These are phyloP conservation scores for Idaea aversata DNA, from an alignment of 2,888 invertebrate species.

Conservation along the genomic window DNA sequence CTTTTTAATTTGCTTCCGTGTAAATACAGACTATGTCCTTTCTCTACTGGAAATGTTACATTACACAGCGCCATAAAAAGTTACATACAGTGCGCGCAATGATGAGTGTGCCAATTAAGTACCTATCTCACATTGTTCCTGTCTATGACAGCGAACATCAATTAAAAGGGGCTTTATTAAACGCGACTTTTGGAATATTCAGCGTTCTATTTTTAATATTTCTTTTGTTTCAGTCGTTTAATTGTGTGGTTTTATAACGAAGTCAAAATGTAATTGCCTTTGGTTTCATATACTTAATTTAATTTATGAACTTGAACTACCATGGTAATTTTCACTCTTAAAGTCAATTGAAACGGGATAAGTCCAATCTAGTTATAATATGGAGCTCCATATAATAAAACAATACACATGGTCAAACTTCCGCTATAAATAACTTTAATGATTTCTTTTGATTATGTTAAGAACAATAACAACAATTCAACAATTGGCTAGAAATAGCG, in stretches of 20 bases:
- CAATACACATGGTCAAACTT: too few relatives aligned
- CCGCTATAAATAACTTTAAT: too few relatives aligned
- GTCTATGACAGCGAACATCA: constrained; percentile 15
- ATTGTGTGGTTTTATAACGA: constrained; percentile 3
- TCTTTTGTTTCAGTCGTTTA: constrained; percentile 4
- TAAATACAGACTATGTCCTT: too few relatives aligned
- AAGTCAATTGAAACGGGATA: too few relatives aligned
- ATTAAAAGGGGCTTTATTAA: constrained; percentile 12
- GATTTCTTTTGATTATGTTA: too few relatives aligned
- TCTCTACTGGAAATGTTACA: not conserved
- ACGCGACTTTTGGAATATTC: constrained; percentile 7
- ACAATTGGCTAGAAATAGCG: too few relatives aligned
- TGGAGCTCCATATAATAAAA: too few relatives aligned
- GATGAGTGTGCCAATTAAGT: constrained; percentile 7
- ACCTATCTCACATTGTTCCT: constrained; percentile 12
- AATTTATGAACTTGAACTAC: not conserved
- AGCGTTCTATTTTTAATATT: not conserved
- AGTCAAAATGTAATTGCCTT: not conserved
- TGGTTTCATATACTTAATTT: not conserved
- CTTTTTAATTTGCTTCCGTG: too few relatives aligned
- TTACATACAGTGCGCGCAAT: not conserved
- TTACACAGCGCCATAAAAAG: not conserved
- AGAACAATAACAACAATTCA: too few relatives aligned
- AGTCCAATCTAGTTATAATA: too few relatives aligned
- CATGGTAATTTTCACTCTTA: too few relatives aligned